Percentiles rank a stretch among this genome's conserved stretches.
phyloP scores from a whole-genome alignment of 1,140 invertebrate species.

The Tetragonula clypearis region DNA sequence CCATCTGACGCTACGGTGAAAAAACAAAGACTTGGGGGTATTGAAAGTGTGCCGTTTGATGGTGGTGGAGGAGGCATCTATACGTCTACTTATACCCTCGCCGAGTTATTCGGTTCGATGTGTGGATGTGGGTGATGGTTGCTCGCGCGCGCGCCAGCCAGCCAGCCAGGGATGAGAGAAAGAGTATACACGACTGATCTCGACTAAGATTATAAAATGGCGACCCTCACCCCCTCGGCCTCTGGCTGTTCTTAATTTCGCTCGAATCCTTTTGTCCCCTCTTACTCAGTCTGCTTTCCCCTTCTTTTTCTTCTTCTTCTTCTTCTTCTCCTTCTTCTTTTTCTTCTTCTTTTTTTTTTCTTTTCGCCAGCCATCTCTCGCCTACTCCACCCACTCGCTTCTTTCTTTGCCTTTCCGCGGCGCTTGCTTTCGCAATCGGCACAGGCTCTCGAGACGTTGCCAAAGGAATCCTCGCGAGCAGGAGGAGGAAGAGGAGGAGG shows the following conservation, averaged over 20 bases:
- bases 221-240: slow-evolving; percentile 52
- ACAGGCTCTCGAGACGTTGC: slow-evolving; percentile 29
- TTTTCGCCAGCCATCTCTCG: slow-evolving; percentile 24
- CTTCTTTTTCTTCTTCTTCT: not conserved
- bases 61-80: slow-evolving; percentile 13
- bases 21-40: slow-evolving; percentile 23
- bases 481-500: not conserved
- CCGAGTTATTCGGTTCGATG: slow-evolving; percentile 37
- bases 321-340: not conserved
- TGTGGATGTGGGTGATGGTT: slow-evolving; percentile 1
- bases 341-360: not conserved
- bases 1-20: slow-evolving; percentile 15
- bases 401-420: slow-evolving; percentile 51
- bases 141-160: slow-evolving; percentile 1
- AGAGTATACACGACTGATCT: slow-evolving; percentile 65
- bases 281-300: slow-evolving; percentile 36
- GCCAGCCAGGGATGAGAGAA: slow-evolving; percentile 38
- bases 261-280: slow-evolving; percentile 63
- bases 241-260: slow-evolving; percentile 64
- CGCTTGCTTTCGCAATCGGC: slow-evolving; percentile 60
- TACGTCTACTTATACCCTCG: slow-evolving; percentile 32
- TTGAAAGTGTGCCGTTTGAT: slow-evolving; percentile 24
- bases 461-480: slow-evolving; percentile 44
- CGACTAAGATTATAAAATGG: slow-evolving; percentile 72
- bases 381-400: not conserved